phyloP scores from a whole-genome alignment of 1,140 invertebrate species.

The Lucilia cuprina region DNA sequence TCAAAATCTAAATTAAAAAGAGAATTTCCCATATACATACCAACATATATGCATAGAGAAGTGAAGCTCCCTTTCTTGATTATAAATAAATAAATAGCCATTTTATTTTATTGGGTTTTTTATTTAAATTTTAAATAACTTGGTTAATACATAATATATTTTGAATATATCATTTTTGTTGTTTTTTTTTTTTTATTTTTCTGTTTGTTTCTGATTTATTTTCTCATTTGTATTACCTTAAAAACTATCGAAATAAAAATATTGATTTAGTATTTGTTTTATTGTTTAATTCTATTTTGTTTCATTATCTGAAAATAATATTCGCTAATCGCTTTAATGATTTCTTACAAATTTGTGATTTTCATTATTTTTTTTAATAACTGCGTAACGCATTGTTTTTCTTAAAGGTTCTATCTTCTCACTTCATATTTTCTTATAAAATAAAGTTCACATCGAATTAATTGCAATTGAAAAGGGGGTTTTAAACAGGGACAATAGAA shows the following conservation, averaged over 20 bases:
- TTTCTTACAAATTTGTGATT: slow-evolving; percentile 26
- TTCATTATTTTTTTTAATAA: background rate
- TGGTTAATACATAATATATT: slow-evolving; percentile 35
- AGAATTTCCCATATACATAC: too few species aligned
- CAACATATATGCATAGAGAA: too few species aligned
- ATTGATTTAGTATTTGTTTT: slow-evolving; percentile 19
- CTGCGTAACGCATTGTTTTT: slow-evolving; percentile 6
- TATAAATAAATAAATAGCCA: too few species aligned
- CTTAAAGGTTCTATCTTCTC: background rate
- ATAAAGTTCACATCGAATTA: slow-evolving; percentile 3
- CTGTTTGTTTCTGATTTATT: background rate
- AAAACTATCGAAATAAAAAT: slow-evolving; percentile 24
- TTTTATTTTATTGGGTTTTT: slow-evolving; percentile 20
- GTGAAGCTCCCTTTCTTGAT: too few species aligned
- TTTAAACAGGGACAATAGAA: background rate
- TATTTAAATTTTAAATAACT: slow-evolving; percentile 35
- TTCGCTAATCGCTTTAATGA: slow-evolving; percentile 1
- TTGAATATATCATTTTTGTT: slow-evolving; percentile 26
- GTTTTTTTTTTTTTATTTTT: background rate
- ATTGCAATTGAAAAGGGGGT: background rate
- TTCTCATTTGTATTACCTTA: slow-evolving; percentile 16
- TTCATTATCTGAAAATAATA: slow-evolving; percentile 18
- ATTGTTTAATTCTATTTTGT: background rate
- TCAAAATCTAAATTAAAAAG: too few species aligned
- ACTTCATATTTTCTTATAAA: slow-evolving; percentile 12